Evolutionary conservation across 2,888 invertebrate species (phyloP).

Genomic region (Apamea epomidion): DNA sequence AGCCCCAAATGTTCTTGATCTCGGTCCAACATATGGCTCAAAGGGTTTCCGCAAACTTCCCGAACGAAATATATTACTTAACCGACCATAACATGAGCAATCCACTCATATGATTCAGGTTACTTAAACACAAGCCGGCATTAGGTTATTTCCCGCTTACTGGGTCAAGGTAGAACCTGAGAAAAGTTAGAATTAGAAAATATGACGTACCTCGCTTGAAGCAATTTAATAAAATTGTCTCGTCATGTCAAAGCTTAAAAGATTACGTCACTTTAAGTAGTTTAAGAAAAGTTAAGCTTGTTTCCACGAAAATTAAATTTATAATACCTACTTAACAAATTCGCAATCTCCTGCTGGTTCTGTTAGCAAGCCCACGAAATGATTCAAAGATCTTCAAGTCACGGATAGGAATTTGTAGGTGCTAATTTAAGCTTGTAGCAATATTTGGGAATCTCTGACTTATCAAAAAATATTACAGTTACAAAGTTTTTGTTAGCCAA

Average conservation of each 20-base stretch:
- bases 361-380: no score
- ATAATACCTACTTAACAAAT: background rate
- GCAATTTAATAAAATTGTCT: conserved; percentile 26
- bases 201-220: background rate
- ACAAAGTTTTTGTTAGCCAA: no score
- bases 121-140: conserved; percentile 17
- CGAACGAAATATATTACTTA: background rate
- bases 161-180: conserved; percentile 41
- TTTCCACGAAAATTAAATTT: background rate
- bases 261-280: background rate
- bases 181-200: conserved; percentile 52
- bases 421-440: no score
- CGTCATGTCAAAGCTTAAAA: background rate
- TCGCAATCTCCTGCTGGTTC: background rate
- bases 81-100: background rate
- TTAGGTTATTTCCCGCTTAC: conserved; percentile 42
- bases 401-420: no score
- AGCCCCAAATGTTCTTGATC: background rate
- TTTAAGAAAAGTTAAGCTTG: background rate
- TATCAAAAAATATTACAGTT: no score
- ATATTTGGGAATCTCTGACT: no score
- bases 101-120: conserved; percentile 10
- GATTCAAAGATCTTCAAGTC: no score
- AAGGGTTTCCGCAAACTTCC: background rate
- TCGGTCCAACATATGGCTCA: background rate